Evolutionary conservation across 2,888 invertebrate genomes (phyloP).

Genomic region (Parnassius apollo): DNA sequence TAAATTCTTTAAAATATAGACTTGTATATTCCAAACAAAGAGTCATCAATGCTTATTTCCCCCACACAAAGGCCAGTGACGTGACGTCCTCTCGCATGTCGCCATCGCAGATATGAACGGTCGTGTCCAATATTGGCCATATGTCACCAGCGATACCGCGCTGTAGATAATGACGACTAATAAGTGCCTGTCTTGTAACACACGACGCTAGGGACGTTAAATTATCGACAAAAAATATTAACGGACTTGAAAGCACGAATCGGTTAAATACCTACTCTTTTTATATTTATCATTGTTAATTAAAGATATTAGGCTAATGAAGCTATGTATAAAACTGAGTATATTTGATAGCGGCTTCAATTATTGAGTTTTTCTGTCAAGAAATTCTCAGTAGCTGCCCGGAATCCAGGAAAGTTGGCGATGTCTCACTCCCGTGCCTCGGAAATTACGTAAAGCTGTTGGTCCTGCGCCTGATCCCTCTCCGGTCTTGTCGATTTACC

Average conservation of each 20-base stretch:
- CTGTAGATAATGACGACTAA: slow-evolving; percentile 75
- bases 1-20: slow-evolving; percentile 5
- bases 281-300: no score
- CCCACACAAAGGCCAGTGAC: slow-evolving; percentile 51
- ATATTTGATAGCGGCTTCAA: no score
- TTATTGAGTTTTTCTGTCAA: no score
- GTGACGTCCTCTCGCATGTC: slow-evolving; percentile 64
- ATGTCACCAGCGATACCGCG: slow-evolving; percentile 74
- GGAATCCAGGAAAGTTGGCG: no score
- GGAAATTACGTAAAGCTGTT: no score
- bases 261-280: neutral
- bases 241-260: neutral
- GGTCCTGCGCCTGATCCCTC: no score
- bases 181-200: slow-evolving; percentile 78
- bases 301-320: no score
- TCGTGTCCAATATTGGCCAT: slow-evolving; percentile 74
- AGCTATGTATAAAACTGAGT: no score
- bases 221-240: slow-evolving; percentile 36
- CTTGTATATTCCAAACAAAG: slow-evolving; percentile 39
- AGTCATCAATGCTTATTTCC: slow-evolving; percentile 63
- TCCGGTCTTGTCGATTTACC: no score
- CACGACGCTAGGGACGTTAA: slow-evolving; percentile 47
- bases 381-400: no score
- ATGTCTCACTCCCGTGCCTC: no score
- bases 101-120: slow-evolving; percentile 52